Conservation (phyloP, 2,113 vertebrate genomes). For the Lophura nycthemera region DNA sequence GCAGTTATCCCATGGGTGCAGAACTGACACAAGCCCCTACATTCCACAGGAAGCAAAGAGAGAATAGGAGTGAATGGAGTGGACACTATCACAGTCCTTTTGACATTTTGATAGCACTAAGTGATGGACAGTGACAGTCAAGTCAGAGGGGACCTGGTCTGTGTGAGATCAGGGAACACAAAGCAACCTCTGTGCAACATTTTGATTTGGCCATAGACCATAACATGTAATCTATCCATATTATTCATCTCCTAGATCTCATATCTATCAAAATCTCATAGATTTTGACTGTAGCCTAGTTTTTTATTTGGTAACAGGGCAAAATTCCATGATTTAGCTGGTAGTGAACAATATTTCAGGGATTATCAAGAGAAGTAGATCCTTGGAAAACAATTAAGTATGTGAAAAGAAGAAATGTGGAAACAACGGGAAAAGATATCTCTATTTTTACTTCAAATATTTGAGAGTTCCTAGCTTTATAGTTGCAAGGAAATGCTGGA, state of each 20-base stretch:
- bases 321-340: neutral
- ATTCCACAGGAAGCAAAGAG: neutral
- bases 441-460: neutral
- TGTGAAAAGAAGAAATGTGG: neutral
- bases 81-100: too few relatives aligned
- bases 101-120: neutral
- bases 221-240: neutral
- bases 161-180: rapidly evolving
- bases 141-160: neutral
- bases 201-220: neutral
- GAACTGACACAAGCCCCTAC: neutral
- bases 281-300: neutral
- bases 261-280: neutral
- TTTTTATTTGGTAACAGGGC: neutral
- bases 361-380: neutral
- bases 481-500: neutral
- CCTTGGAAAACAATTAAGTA: neutral
- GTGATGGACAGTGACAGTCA: neutral
- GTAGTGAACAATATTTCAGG: neutral
- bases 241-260: neutral
- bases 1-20: neutral
- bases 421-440: neutral
- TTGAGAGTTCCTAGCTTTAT: neutral
- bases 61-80: neutral
- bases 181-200: neutral